phyloP scores from a whole-genome alignment of 2,888 invertebrate genomes.

The Pammene fasciana region DNA sequence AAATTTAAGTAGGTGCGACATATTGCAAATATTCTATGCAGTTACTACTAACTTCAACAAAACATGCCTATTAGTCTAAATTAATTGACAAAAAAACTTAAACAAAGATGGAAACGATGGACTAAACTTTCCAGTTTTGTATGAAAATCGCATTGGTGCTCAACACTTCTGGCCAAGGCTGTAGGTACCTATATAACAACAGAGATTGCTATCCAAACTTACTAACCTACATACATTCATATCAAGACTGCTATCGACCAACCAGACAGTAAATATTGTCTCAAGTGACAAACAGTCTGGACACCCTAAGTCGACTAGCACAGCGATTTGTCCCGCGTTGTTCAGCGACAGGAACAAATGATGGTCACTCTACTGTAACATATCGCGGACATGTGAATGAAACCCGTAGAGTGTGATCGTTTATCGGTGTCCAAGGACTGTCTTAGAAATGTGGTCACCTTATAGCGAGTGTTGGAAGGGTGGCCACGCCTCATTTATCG shows the following conservation, averaged over 20 bases:
- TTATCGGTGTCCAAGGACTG: conserved; percentile 15
- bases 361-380: conserved; percentile 28
- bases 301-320: conserved; percentile 11
- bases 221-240: not conserved
- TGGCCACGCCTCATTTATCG: conserved; percentile 12
- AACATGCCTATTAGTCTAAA: too few relatives aligned
- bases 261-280: conserved; percentile 22
- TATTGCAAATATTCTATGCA: too few relatives aligned
- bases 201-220: not conserved
- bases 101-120: too few relatives aligned
- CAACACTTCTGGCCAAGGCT: too few relatives aligned
- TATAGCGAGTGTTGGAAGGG: not conserved
- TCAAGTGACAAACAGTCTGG: conserved; percentile 14
- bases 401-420: not conserved
- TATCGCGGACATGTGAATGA: conserved; percentile 11
- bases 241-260: not conserved
- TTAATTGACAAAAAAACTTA: too few relatives aligned
- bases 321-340: conserved; percentile 12
- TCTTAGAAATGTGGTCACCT: conserved; percentile 8
- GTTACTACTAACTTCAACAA: too few relatives aligned
- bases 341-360: conserved; percentile 20
- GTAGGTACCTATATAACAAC: too few relatives aligned
- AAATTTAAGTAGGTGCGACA: too few relatives aligned
- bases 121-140: too few relatives aligned
- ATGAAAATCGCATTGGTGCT: too few relatives aligned